Conservation (phyloP, 2,113 vertebrate genomes). For the Corydoras maculifer region DNA sequence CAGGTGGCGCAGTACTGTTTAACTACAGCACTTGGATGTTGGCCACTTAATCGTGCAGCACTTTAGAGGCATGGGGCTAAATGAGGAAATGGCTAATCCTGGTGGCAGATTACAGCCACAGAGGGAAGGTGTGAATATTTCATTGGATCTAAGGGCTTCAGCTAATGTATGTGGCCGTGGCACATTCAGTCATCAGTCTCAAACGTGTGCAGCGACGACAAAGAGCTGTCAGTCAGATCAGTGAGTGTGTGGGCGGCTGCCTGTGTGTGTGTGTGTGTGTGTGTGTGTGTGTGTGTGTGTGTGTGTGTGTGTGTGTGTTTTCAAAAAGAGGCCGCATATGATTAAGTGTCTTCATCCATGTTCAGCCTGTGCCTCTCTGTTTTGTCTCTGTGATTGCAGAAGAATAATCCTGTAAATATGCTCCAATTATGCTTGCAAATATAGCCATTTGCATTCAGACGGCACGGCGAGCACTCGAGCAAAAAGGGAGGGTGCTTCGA, state of each 20-base stretch:
- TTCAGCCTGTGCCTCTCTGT: slow-evolving; percentile 32
- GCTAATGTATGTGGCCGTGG: slow-evolving; percentile 14
- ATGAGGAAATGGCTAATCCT: slow-evolving; percentile 21
- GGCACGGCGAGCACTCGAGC: neutral
- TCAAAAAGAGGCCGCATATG: slow-evolving; percentile 20
- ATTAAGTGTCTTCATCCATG: slow-evolving; percentile 34
- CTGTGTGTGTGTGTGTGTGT: neutral
- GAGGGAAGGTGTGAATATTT: slow-evolving; percentile 2
- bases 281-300: slow-evolving; percentile 4
- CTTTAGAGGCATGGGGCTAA: slow-evolving; percentile 4
- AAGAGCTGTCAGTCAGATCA: slow-evolving; percentile 20
- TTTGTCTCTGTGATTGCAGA: slow-evolving; percentile 42
- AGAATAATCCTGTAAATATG: slow-evolving; percentile 37
- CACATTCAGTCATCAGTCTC: slow-evolving; percentile 7
- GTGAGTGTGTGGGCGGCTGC: neutral
- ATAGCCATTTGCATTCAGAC: slow-evolving; percentile 29
- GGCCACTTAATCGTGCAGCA: slow-evolving; percentile 18
- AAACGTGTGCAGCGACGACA: slow-evolving; percentile 5
- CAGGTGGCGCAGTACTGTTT: slow-evolving; percentile 29
- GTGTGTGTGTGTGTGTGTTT: slow-evolving; percentile 6
- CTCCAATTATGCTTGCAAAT: slow-evolving; percentile 34
- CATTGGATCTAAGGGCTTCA: slow-evolving; percentile 1
- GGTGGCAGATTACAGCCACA: neutral
- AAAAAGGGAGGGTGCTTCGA: slow-evolving; percentile 1
- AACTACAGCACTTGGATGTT: slow-evolving; percentile 27